These are phyloP conservation scores for Dipodomys ordii DNA, from an alignment of 2,113 vertebrate genomes.

Conservation along the genomic window DNA sequence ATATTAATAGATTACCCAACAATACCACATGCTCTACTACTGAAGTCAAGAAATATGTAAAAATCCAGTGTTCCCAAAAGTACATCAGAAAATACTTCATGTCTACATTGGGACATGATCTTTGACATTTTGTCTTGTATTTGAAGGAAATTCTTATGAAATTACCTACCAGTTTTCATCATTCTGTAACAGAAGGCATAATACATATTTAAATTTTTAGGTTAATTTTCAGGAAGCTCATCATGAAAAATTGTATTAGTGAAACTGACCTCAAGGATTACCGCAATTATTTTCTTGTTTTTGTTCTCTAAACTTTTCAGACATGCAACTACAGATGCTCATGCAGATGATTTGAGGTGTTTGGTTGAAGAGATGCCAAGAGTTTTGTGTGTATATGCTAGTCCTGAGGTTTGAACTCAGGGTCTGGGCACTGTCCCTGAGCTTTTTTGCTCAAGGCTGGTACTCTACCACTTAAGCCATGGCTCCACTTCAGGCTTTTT, in stretches of 20 bases:
- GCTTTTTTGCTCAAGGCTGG: too few species aligned
- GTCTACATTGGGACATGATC: neutral
- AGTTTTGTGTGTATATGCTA: neutral
- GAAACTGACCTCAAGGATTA: neutral
- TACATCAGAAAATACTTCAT: neutral
- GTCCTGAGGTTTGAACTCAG: too few species aligned
- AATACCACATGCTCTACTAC: neutral
- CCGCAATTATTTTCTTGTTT: neutral
- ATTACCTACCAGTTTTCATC: neutral
- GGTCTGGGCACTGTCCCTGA: too few species aligned
- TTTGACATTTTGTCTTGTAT: slow-evolving; percentile 26
- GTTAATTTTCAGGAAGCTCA: neutral
- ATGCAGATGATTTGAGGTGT: neutral
- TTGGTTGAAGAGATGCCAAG: neutral
- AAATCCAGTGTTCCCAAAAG: slow-evolving; percentile 28
- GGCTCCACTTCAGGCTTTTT: too few species aligned
- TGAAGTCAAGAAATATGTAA: neutral
- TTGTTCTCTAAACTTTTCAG: neutral
- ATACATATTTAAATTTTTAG: slow-evolving; percentile 19
- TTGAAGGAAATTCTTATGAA: slow-evolving; percentile 56
- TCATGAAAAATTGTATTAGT: neutral
- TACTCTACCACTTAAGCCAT: too few species aligned
- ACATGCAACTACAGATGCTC: neutral
- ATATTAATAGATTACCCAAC: neutral
- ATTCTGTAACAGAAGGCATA: neutral